phyloP scores from a whole-genome alignment of 2,888 invertebrate genomes.

The Polydrusus tereticollis region DNA sequence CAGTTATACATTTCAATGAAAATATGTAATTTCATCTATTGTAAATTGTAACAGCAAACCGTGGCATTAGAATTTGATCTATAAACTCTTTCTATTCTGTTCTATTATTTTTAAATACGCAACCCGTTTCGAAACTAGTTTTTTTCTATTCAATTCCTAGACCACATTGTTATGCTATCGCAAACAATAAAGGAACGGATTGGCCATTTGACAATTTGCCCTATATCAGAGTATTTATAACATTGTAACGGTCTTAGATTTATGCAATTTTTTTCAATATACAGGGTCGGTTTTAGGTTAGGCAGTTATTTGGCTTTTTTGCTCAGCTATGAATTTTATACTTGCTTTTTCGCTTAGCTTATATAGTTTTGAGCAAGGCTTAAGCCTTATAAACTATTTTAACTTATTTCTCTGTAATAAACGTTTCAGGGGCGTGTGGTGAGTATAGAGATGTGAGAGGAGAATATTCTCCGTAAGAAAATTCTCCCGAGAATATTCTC shows the following conservation, averaged over 20 bases:
- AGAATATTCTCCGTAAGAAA: too few species aligned
- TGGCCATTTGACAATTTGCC: constrained; percentile 43
- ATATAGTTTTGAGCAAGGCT: too few species aligned
- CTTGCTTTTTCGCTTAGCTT: too few species aligned
- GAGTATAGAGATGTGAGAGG: too few species aligned
- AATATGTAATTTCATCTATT: constrained; percentile 51
- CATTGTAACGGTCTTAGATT: constrained; percentile 38
- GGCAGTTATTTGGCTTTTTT: too few species aligned
- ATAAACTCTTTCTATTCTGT: constrained; percentile 37
- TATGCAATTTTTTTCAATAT: constrained; percentile 16
- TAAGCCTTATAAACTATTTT: too few species aligned
- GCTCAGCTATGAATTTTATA: too few species aligned
- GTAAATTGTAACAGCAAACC: constrained; percentile 46
- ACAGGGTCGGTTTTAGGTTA: background rate
- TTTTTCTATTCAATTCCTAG: constrained; percentile 49
- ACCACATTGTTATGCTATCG: constrained; percentile 23
- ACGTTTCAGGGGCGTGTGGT: too few species aligned
- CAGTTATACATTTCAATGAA: constrained; percentile 44
- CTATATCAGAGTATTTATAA: constrained; percentile 33
- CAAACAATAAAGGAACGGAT: constrained; percentile 7
- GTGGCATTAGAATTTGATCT: constrained; percentile 44
- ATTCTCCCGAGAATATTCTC: too few species aligned
- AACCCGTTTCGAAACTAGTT: constrained; percentile 49
- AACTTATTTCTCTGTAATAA: too few species aligned
- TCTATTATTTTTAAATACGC: constrained; percentile 34